These are phyloP conservation scores for Poeciliopsis gracilis DNA, from an alignment of 2,797 vertebrate genomes.

Conservation along the genomic window DNA sequence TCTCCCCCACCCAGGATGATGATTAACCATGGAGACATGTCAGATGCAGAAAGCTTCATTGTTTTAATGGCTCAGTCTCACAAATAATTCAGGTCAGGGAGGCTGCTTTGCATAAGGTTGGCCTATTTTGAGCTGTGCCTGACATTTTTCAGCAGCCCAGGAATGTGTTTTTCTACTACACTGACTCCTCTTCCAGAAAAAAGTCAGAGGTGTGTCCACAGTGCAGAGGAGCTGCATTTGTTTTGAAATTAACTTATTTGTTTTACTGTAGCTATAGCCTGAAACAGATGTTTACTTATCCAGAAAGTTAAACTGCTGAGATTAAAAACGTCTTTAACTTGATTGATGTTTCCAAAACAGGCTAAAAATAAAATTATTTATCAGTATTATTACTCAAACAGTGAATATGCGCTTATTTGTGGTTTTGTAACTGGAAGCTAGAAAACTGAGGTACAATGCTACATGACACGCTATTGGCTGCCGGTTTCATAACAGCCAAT, in stretches of 20 bases:
- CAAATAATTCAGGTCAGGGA: conserved; percentile 59
- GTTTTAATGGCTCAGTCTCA: conserved; percentile 55
- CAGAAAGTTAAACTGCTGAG: not conserved
- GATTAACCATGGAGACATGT: conserved; percentile 55
- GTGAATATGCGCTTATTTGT: not conserved
- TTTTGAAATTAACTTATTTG: not conserved
- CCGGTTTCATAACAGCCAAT: not conserved
- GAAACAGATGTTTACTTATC: not conserved
- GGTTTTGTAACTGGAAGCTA: not conserved
- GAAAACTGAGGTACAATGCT: not conserved
- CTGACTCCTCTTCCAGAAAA: conserved; percentile 12
- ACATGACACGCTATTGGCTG: not conserved
- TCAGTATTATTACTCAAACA: not conserved
- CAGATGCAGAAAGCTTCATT: conserved; percentile 51
- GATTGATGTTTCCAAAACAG: not conserved
- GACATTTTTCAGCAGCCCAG: conserved; percentile 17
- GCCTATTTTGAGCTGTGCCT: conserved; percentile 53
- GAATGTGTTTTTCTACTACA: conserved; percentile 29
- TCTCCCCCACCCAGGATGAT: conserved; percentile 41
- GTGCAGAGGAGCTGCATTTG: not conserved
- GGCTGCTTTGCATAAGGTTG: conserved; percentile 50
- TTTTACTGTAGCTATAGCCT: not conserved
- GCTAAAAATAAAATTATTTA: not conserved
- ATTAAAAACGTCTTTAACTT: not conserved
- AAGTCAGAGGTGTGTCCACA: not conserved